Evolutionary conservation across 1,140 invertebrate species (phyloP), one percentile per base, ranked within the genome.

Genomic region (Carcinoscorpius rotundicauda): DNA sequence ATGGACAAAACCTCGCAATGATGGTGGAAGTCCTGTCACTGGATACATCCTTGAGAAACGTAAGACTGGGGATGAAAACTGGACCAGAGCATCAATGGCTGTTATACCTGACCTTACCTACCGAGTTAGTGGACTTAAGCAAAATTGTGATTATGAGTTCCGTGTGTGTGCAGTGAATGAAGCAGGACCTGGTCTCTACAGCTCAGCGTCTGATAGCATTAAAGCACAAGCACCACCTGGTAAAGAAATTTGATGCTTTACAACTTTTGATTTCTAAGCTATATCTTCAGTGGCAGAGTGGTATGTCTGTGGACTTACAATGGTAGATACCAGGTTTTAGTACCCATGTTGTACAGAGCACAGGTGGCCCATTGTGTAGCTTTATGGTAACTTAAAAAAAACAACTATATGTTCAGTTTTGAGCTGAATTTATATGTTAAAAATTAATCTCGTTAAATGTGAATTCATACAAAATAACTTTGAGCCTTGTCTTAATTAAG

Each of bases 111-210:
- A 93, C 71, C 83, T 87, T 3, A 87, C 83, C 4, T 81, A 72
- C 71, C 83, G 85, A 71, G 89, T 96, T 9, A 87, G 85, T 59
- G 91, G 89, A 67, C 79, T 99, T 10, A 89, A 92, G 66, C 92
- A 97, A 76, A 94, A 97, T 75, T 89, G 93, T 63, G 90, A 96
- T 74, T 98, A 98, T 73, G 96, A 99, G 76, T 98, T 99, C 83
- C 83, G 96, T 64, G 95, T 98, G 0, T 87, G 91, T 5, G 96
- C 94, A 49, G 79, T 80, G 3, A 80, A 80, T 70, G 78, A 77
- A 58, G 78, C 80, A 63, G 79, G 77, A 57, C 86, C 88, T 67
- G 87, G 90, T 94, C n/a, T 98, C 98, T 78, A 90, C 91, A 53
- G 96, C 93, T 51, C 95, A 93, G 1, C 89, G 66, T 95, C 93